These are phyloP conservation scores for Dipodomys merriami DNA, from an alignment of 2,113 vertebrate genomes.

Conservation along the genomic window DNA sequence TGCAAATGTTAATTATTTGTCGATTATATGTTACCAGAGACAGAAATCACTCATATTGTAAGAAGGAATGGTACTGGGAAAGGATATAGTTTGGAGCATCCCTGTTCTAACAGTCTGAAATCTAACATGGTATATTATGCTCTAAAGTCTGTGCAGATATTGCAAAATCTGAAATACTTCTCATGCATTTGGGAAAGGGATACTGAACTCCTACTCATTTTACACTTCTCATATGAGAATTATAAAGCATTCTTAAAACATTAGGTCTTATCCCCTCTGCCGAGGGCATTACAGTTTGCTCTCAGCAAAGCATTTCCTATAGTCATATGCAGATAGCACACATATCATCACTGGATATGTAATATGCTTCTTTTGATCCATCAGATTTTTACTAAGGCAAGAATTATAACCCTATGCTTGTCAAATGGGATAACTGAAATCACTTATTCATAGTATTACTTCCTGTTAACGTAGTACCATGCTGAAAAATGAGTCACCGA, in stretches of 20 bases:
- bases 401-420: conserved; percentile 35
- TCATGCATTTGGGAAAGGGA: neutral
- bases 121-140: neutral
- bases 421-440: conserved; percentile 34
- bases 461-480: neutral
- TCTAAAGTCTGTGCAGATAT: neutral
- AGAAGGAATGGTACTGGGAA: conserved; percentile 40
- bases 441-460: conserved; percentile 18
- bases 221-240: conserved; percentile 58
- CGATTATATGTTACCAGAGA: conserved; percentile 10
- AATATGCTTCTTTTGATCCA: conserved; percentile 38
- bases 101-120: neutral
- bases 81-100: neutral
- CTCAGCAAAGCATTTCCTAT: conserved; percentile 55
- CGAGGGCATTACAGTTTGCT: conserved; percentile 37
- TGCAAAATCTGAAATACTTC: conserved; percentile 1
- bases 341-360: conserved; percentile 15
- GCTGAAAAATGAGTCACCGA: conserved; percentile 15
- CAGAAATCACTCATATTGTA: conserved; percentile 51
- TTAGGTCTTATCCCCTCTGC: conserved; percentile 57
- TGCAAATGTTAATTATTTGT: conserved; percentile 50
- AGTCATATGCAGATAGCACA: conserved; percentile 36
- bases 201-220: conserved; percentile 25
- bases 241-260: conserved; percentile 62
- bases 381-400: conserved; percentile 53